phyloP scores from a whole-genome alignment of 2,888 invertebrate species.

The Malacosoma neustria region DNA sequence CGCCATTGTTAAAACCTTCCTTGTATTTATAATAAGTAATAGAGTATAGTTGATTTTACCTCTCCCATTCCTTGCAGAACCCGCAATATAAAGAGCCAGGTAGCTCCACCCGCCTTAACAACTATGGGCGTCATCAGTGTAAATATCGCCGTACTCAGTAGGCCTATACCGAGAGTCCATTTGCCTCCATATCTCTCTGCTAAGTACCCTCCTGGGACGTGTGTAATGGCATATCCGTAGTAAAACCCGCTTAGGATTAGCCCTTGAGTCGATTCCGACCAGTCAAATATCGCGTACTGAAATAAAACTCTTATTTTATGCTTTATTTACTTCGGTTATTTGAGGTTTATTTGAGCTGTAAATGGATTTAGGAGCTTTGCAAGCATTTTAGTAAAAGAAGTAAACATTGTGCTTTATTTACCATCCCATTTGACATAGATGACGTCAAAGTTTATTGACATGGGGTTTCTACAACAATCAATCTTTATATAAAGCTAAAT shows the following conservation, averaged over 20 bases:
- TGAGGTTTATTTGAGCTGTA: neutral
- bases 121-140: slow-evolving; percentile 86
- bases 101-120: slow-evolving; percentile 74
- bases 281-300: slow-evolving; percentile 75
- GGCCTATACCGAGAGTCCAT: slow-evolving; percentile 86
- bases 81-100: slow-evolving; percentile 73
- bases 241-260: slow-evolving; percentile 87
- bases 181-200: slow-evolving; percentile 91
- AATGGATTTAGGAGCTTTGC: neutral
- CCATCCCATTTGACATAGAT: neutral
- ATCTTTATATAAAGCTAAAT: too few relatives aligned
- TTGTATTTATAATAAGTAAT: too few relatives aligned
- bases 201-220: slow-evolving; percentile 88
- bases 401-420: neutral
- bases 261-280: slow-evolving; percentile 85
- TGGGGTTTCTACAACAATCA: too few relatives aligned
- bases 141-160: slow-evolving; percentile 86
- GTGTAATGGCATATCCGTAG: slow-evolving; percentile 90
- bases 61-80: slow-evolving; percentile 88
- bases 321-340: neutral
- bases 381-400: neutral
- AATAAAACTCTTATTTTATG: slow-evolving; percentile 19
- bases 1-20: too few relatives aligned
- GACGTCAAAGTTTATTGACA: neutral
- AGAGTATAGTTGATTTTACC: slow-evolving; percentile 42